phyloP scores from a whole-genome alignment of 2,888 invertebrate species.

The Heliconius hortense region DNA sequence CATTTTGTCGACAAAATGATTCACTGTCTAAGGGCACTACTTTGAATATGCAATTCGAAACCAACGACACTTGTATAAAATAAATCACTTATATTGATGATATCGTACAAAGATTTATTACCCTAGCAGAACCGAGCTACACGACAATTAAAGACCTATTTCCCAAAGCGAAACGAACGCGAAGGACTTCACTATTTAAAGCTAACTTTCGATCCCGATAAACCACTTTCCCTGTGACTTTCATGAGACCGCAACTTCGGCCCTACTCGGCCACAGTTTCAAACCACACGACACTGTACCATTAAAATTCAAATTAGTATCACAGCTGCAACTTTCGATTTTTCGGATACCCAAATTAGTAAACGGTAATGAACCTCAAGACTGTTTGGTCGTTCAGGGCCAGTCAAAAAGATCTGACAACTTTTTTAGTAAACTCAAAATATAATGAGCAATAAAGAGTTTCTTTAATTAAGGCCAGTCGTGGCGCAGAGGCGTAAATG shows the following conservation, averaged over 20 bases:
- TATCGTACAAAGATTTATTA: slow-evolving; percentile 14
- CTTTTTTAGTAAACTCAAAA: slow-evolving; percentile 14
- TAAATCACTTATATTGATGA: slow-evolving; percentile 19
- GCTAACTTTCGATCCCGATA: slow-evolving; percentile 46
- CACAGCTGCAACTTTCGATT: slow-evolving; percentile 48
- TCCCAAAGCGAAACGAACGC: slow-evolving; percentile 14
- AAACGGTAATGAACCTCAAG: slow-evolving; percentile 14
- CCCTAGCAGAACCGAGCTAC: neutral
- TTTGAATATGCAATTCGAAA: neutral
- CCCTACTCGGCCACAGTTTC: slow-evolving; percentile 32
- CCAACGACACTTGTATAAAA: neutral
- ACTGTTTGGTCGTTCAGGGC: neutral
- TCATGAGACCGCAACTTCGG: slow-evolving; percentile 42
- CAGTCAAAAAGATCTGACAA: neutral
- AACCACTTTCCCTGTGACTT: slow-evolving; percentile 49
- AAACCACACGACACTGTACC: slow-evolving; percentile 28
- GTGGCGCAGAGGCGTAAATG: no score
- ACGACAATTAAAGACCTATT: slow-evolving; percentile 16
- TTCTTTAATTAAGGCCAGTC: neutral
- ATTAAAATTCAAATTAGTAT: slow-evolving; percentile 39
- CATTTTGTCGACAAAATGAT: slow-evolving; percentile 19
- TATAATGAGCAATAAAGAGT: slow-evolving; percentile 1
- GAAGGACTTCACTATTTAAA: slow-evolving; percentile 25
- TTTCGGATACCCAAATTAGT: slow-evolving; percentile 49
- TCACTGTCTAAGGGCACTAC: slow-evolving; percentile 9